Conservation (phyloP, 2,797 vertebrate species). For the Bovichtus variegatus region DNA sequence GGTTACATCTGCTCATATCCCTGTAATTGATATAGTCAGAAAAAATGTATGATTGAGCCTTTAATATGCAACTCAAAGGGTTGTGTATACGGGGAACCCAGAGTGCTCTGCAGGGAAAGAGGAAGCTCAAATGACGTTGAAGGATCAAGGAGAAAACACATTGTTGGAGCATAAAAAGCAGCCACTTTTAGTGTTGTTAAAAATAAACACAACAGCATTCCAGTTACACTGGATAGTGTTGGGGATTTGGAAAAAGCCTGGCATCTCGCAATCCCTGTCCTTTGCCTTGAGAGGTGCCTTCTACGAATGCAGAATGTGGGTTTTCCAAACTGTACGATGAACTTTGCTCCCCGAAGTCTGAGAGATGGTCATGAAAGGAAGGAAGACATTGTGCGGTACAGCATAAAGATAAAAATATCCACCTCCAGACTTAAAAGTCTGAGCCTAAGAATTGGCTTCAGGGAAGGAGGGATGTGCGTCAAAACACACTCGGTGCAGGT, state of each 20-base stretch:
- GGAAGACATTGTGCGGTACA: conserved; percentile 45
- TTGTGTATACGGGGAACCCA: neutral
- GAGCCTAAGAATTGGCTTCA: conserved; percentile 26
- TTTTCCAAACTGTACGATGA: conserved; percentile 33
- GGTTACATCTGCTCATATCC: no score
- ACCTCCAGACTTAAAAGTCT: conserved; percentile 23
- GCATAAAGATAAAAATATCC: conserved; percentile 42
- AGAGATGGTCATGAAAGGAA: conserved; percentile 51
- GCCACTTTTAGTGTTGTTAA: conserved; percentile 14
- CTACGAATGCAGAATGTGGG: conserved; percentile 32
- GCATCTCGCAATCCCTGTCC: conserved; percentile 13
- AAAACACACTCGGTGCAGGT: conserved; percentile 71
- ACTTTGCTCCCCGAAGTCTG: conserved; percentile 24
- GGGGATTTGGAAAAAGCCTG: neutral
- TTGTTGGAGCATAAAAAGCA: neutral
- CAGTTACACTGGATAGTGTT: neutral
- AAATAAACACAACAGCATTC: conserved; percentile 36
- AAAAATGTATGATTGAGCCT: no score
- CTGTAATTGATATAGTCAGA: no score
- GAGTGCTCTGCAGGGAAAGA: conserved; percentile 3
- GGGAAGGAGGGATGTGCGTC: conserved; percentile 69
- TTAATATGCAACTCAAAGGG: no score
- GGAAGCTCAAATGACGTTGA: conserved; percentile 42
- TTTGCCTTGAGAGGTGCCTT: neutral
- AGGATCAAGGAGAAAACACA: conserved; percentile 47